Base-by-base conservation (phyloP, 2,113 vertebrate species). In the Urocynchramus pylzowi region DNA sequence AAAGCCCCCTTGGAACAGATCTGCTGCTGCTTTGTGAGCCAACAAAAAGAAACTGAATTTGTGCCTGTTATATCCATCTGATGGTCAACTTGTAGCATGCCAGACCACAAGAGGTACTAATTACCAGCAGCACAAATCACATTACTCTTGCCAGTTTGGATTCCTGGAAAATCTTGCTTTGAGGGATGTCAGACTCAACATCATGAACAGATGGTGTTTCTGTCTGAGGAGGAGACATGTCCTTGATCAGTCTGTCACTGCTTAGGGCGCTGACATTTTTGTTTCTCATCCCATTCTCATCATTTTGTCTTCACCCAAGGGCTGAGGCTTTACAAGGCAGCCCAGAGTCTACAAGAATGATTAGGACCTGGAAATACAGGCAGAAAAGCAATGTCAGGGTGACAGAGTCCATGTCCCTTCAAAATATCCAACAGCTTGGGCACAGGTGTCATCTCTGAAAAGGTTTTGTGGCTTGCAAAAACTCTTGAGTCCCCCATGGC, bases 81-180 rank as follows among this genome's bases (percentile, higher is more conserved):
- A 78, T 42, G 49, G 65, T 64, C 70, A 64, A 33, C 37, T 52
- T 65, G 84, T 7, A 70, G 69, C 74, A 89, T 30, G 63, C 54
- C 87, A 95, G 84, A 28, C 37, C 67, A 50, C 73, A 82, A 45
- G 74, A 83, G 28, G 37, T 23, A 19, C 57, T 73, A 73, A 94
- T 87, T 79, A 77, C 42, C 57, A 85, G 7, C 67, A 87, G 15
- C 67, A 93, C 37, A 73, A 85, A 80, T 61, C 63, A 70, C 54
- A 65, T 45, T 79, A 41, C 45, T 52, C 45, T 47, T 16, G 1
- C 39, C 84, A 88, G 47, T 57, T 82, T 83, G 47, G 39, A 57
- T 87, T 94, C 95, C 84, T 80, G 94, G 87, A 95, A 94, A 90
- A 80, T 30, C 59, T 63, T 11, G 21, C 74, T 94, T 73, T 76